Evolutionary conservation across 2,113 vertebrate genomes (phyloP), one percentile per base, ranked within the genome.

Genomic region (Poeciliopsis occidentalis): DNA sequence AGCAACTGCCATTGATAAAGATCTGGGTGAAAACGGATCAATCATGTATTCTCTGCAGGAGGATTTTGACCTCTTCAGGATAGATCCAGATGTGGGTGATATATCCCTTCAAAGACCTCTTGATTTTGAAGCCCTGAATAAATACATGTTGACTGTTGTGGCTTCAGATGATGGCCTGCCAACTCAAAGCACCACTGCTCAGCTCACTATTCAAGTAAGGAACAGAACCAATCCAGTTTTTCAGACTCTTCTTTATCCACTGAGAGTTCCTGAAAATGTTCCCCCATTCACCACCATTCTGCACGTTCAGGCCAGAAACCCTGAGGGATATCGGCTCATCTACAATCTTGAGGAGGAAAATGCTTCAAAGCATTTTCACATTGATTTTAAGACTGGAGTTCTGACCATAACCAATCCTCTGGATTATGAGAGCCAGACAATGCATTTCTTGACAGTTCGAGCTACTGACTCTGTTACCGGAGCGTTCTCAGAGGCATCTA

Each of bases 191-290:
- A 81, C 94, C 1, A 81, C 88, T 47, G 95, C 95, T 65, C 94
- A 97, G 74, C 94, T 99, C n/a, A 92, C 94, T 7, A 85, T 99
- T 81, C 95, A 95, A 0, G 95, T 99, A 64, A 96, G 96, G 90
- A 98, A 98, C 90, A 96, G 96, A 86, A 96, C 96, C 73, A 96
- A 97, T 73, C 98, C 98, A 1, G 74, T 97, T 73, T 99, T 99
- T 88, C 97, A 98, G 87, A 98, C 95, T 44, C 84, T 96, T 27
- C 95, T 96, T 67, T 99, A 99, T 69, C 95, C 91, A 8, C 94
- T 99, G 54, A 96, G 93, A 83, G 95, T 99, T 26, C 97, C 97
- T 27, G 98, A 99, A 93, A 97, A 97, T 37, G 95, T 97, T 26
- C 94, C 96, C 4, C 93, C 95, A 0, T 96, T 96, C 69, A 98